Percentiles rank a stretch among this genome's conserved stretches.
These are phyloP conservation scores for Betta splendens DNA, from an alignment of 2,797 vertebrate genomes.

Conservation along the genomic window DNA sequence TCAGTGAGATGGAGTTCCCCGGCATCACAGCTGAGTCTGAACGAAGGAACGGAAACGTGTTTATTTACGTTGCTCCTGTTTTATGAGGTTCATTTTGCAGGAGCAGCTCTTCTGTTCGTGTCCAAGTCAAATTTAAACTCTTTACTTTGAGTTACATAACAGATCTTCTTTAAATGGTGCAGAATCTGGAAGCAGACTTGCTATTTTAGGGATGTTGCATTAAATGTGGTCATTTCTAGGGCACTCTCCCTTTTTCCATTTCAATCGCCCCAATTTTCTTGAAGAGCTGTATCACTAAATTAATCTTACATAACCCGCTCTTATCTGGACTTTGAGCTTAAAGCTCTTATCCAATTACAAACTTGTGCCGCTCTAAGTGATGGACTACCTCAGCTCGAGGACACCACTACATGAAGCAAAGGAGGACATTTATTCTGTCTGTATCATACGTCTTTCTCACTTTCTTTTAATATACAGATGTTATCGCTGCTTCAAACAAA, in stretches of 20 bases:
- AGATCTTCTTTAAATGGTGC: slow-evolving; percentile 27
- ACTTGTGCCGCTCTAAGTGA: slow-evolving; percentile 36
- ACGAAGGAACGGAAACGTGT: neutral
- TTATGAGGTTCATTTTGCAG: slow-evolving; percentile 8
- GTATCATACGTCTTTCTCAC: slow-evolving; percentile 30
- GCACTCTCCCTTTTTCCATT: slow-evolving; percentile 24
- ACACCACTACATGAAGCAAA: slow-evolving; percentile 22
- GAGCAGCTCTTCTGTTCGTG: slow-evolving; percentile 16
- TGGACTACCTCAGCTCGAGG: slow-evolving; percentile 33
- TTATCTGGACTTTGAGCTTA: slow-evolving; percentile 54
- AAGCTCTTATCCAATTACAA: slow-evolving; percentile 69
- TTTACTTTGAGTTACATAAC: slow-evolving; percentile 28
- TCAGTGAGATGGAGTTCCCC: slow-evolving; percentile 16
- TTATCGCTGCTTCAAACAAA: slow-evolving; percentile 33
- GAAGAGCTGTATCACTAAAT: slow-evolving; percentile 60
- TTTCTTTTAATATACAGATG: slow-evolving; percentile 51
- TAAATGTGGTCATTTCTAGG: slow-evolving; percentile 49
- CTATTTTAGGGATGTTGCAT: slow-evolving; percentile 34
- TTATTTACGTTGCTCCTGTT: neutral
- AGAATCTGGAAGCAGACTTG: slow-evolving; percentile 34
- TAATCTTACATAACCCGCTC: slow-evolving; percentile 64
- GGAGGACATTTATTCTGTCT: slow-evolving; percentile 29
- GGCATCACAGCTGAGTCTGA: slow-evolving; percentile 9
- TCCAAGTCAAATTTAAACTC: neutral
- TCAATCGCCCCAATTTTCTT: slow-evolving; percentile 53